Conservation (phyloP, 2,113 vertebrate species). For the Mastomys natalensis region DNA sequence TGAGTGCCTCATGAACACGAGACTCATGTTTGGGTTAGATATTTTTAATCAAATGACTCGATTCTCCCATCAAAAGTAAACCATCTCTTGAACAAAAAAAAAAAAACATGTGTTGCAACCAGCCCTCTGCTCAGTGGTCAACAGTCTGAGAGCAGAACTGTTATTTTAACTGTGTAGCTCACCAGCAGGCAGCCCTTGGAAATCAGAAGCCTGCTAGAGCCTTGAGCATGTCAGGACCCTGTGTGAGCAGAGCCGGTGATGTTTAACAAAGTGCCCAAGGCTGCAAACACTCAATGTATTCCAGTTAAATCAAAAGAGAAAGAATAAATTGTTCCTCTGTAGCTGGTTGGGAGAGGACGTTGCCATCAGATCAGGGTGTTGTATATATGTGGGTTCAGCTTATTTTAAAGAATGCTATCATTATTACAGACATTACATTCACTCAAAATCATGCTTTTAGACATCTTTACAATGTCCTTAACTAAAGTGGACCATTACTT, state of each 20-base stretch:
- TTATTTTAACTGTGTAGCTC: background rate
- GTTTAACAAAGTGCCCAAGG: background rate
- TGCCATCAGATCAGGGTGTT: background rate
- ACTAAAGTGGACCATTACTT: background rate
- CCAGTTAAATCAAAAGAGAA: background rate
- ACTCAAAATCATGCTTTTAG: slow-evolving; percentile 24
- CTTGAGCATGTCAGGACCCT: background rate
- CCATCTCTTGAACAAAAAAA: background rate
- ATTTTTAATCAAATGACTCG: slow-evolving; percentile 53
- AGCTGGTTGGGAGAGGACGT: background rate
- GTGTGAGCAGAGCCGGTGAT: background rate
- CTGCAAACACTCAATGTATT: background rate
- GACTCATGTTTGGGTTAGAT: background rate
- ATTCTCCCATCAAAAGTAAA: slow-evolving; percentile 51
- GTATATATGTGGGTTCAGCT: background rate
- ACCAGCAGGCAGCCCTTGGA: background rate
- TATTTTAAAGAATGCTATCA: background rate
- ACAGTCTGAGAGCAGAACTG: background rate
- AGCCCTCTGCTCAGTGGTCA: background rate
- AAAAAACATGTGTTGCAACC: background rate
- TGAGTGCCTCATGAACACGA: background rate
- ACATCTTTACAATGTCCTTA: background rate
- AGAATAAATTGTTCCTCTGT: background rate
- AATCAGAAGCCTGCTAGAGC: slow-evolving; percentile 20
- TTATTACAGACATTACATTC: background rate